These are phyloP conservation scores for Crocallis elinguaria DNA, from an alignment of 2,888 invertebrate species.

Conservation along the genomic window DNA sequence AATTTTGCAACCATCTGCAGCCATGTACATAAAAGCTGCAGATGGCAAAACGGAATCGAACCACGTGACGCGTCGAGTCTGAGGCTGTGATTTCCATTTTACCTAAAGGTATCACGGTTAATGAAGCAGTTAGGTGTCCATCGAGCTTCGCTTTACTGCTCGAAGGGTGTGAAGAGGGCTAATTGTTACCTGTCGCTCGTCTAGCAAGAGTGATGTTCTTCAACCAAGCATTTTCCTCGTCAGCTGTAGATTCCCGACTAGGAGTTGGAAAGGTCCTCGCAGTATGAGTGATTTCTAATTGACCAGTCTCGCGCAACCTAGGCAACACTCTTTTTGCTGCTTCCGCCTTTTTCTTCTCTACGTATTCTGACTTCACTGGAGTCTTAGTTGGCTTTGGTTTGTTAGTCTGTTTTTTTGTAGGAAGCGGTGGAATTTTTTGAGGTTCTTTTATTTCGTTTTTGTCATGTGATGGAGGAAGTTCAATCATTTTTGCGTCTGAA, in stretches of 20 bases:
- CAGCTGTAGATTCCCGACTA: constrained; percentile 88
- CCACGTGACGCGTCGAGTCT: too few species aligned
- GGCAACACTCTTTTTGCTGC: constrained; percentile 76
- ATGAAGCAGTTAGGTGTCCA: too few species aligned
- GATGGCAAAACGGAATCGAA: too few species aligned
- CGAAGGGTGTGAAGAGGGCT: too few species aligned
- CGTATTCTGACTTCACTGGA: constrained; percentile 65
- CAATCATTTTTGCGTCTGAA: constrained; percentile 23
- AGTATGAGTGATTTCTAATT: constrained; percentile 89
- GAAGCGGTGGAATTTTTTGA: background rate
- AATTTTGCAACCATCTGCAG: too few species aligned
- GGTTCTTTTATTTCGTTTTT: constrained; percentile 21
- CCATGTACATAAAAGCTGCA: too few species aligned
- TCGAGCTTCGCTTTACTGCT: too few species aligned
- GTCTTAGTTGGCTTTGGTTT: constrained; percentile 42
- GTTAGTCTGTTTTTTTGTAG: constrained; percentile 22
- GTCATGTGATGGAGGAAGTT: constrained; percentile 19
- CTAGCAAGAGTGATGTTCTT: constrained; percentile 90
- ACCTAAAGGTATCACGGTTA: too few species aligned
- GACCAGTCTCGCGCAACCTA: constrained; percentile 82
- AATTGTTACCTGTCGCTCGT: constrained; percentile 77
- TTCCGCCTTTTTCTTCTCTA: constrained; percentile 67
- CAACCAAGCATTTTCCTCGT: constrained; percentile 92
- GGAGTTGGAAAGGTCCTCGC: constrained; percentile 92
- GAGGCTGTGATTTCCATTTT: too few species aligned